phyloP scores from a whole-genome alignment of 2,797 vertebrate species.

The Pseudomugil tenellus region DNA sequence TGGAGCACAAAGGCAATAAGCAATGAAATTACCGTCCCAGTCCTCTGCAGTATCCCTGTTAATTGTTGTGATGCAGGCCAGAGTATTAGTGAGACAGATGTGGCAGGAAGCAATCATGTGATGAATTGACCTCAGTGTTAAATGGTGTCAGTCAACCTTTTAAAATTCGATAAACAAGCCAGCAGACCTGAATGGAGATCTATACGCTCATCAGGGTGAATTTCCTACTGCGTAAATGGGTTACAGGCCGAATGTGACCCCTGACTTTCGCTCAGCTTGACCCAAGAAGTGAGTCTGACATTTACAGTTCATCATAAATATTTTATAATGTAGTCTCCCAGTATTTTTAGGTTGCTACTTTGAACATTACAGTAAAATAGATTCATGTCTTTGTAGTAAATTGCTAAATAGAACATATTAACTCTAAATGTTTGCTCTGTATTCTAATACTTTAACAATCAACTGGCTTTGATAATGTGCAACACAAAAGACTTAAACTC shows the following conservation, averaged over 20 bases:
- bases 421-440: not conserved
- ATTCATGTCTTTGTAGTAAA: not conserved
- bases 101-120: slow-evolving; percentile 67
- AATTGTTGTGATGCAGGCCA: slow-evolving; percentile 49
- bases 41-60: slow-evolving; percentile 53
- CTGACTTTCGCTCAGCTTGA: slow-evolving; percentile 14
- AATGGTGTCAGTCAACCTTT: slow-evolving; percentile 77
- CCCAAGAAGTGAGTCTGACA: not conserved
- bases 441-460: not conserved
- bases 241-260: slow-evolving; percentile 53
- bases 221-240: slow-evolving; percentile 65
- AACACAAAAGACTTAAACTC: not conserved
- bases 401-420: not conserved
- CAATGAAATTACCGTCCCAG: slow-evolving; percentile 25
- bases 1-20: slow-evolving; percentile 42
- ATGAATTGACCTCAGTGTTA: slow-evolving; percentile 72
- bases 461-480: not conserved
- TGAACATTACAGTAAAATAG: not conserved
- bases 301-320: slow-evolving; percentile 2
- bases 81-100: slow-evolving; percentile 57
- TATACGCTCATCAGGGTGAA: slow-evolving; percentile 64
- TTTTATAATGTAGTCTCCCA: not conserved
- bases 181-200: slow-evolving; percentile 52
- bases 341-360: not conserved
- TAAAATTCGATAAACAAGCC: slow-evolving; percentile 75